These are phyloP conservation scores for Geophilus truncorum DNA, from an alignment of 2,888 invertebrate genomes.

Conservation along the genomic window DNA sequence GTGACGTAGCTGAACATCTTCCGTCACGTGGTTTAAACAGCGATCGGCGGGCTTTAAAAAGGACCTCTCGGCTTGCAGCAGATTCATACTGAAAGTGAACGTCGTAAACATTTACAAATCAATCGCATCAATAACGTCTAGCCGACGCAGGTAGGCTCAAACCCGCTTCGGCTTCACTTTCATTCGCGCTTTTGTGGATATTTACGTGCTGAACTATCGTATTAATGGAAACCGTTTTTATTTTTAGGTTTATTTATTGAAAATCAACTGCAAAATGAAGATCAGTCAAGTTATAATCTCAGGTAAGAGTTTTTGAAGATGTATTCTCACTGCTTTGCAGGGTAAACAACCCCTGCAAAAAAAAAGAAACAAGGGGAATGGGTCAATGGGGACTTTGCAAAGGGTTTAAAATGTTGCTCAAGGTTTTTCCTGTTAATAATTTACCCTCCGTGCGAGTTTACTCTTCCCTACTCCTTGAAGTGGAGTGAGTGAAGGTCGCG, in stretches of 20 bases:
- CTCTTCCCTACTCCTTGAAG: neutral
- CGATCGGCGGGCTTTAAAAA: conserved; percentile 20
- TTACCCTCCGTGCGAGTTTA: neutral
- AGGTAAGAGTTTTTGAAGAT: neutral
- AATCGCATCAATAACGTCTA: neutral
- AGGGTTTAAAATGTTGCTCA: neutral
- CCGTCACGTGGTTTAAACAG: neutral
- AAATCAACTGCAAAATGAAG: neutral
- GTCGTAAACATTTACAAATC: neutral
- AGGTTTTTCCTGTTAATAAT: neutral
- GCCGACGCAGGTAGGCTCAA: neutral
- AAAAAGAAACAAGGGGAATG: neutral
- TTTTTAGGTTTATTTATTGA: neutral
- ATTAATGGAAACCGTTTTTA: neutral
- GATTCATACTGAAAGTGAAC: conserved; percentile 12
- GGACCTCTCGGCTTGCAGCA: conserved; percentile 14
- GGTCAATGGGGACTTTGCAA: neutral
- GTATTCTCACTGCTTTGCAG: neutral
- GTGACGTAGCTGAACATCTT: conserved; percentile 17
- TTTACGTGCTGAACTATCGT: too few species aligned
- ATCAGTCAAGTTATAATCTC: neutral
- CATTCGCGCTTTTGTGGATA: too few species aligned
- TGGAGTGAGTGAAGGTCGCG: conserved; percentile 5
- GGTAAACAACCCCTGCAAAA: neutral
- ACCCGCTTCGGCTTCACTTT: too few species aligned